phyloP scores from a whole-genome alignment of 2,797 vertebrate species.

The Cynopterus sphinx region DNA sequence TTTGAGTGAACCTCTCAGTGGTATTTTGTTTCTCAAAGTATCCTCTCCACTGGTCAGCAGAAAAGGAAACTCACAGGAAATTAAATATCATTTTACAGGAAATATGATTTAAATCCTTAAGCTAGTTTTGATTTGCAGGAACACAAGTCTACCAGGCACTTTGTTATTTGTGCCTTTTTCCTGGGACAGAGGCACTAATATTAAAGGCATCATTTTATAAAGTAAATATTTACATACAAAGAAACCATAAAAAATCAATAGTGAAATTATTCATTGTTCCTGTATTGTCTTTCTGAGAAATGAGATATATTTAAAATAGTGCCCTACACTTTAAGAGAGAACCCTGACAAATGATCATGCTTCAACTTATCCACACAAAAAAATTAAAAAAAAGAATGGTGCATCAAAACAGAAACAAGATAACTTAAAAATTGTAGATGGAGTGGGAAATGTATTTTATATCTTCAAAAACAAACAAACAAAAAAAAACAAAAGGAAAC shows the following conservation, averaged over 20 bases:
- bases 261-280: constrained; percentile 19
- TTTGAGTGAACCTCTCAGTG: constrained; percentile 42
- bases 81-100: constrained; percentile 21
- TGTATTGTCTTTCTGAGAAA: constrained; percentile 54
- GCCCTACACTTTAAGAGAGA: not conserved
- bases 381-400: constrained; percentile 41
- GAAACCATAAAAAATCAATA: not conserved
- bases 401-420: not conserved
- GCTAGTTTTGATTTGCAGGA: not conserved
- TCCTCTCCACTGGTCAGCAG: constrained; percentile 41
- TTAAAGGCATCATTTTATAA: constrained; percentile 29
- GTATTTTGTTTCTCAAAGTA: constrained; percentile 19
- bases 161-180: too few relatives aligned
- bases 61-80: constrained; percentile 58
- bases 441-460: constrained; percentile 39
- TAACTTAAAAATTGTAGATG: constrained; percentile 65
- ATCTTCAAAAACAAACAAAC: constrained; percentile 39
- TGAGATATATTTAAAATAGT: constrained; percentile 37
- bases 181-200: not conserved
- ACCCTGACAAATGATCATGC: constrained; percentile 41
- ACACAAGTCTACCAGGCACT: not conserved
- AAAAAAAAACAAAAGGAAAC: constrained; percentile 44
- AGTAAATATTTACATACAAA: constrained; percentile 45
- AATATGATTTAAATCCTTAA: not conserved
- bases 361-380: not conserved